These are phyloP conservation scores for Spheniscus humboldti DNA, from an alignment of 2,797 vertebrate species.

Conservation along the genomic window DNA sequence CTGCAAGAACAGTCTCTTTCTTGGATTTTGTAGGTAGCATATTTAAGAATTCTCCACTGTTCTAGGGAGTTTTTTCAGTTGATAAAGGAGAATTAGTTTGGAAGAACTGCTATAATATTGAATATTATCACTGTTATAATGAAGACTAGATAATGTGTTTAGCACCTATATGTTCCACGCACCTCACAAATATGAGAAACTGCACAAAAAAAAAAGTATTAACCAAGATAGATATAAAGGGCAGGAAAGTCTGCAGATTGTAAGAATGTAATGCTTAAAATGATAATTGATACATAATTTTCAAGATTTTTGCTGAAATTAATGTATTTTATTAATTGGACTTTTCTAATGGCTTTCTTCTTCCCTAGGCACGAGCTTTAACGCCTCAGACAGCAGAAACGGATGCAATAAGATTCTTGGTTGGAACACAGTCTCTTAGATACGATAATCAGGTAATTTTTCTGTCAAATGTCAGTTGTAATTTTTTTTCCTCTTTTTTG, in stretches of 20 bases:
- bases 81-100: background rate
- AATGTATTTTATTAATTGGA: background rate
- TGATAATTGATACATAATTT: background rate
- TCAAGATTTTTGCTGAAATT: background rate
- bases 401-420: conserved; percentile 94
- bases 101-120: background rate
- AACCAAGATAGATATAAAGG: background rate
- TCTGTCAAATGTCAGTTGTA: background rate
- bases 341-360: conserved; percentile 19
- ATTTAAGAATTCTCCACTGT: background rate
- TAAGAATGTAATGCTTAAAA: background rate
- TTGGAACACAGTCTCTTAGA: conserved; percentile 96
- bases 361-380: conserved; percentile 88
- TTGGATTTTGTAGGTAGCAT: background rate
- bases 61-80: background rate
- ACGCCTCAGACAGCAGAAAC: conserved; percentile 94
- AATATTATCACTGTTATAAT: background rate
- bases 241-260: background rate
- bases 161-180: background rate
- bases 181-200: background rate
- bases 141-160: background rate
- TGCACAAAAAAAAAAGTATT: background rate
- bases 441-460: conserved; percentile 96
- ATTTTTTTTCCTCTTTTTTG: background rate
- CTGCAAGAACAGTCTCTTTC: background rate